phyloP scores from a whole-genome alignment of 2,113 vertebrate species.

The Prinia subflava region DNA sequence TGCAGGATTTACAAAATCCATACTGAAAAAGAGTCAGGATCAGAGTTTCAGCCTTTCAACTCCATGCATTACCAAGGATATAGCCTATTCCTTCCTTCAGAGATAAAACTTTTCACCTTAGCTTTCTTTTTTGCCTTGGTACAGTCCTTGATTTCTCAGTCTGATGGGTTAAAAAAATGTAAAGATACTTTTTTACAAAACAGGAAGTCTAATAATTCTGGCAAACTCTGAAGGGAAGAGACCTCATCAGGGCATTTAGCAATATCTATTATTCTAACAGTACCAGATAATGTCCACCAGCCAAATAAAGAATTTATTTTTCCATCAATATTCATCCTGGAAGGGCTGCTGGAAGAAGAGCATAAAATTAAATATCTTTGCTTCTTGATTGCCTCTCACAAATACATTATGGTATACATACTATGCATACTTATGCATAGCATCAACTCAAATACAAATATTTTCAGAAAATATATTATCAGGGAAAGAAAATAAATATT shows the following conservation, averaged over 20 bases:
- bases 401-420: background rate
- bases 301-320: slow-evolving; percentile 14
- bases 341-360: background rate
- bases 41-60: background rate
- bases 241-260: background rate
- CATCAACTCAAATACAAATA: background rate
- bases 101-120: background rate
- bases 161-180: background rate
- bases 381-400: slow-evolving; percentile 22
- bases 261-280: background rate
- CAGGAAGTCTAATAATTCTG: background rate
- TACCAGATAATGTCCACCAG: background rate
- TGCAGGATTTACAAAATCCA: background rate
- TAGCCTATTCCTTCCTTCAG: background rate
- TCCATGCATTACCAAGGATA: background rate
- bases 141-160: background rate
- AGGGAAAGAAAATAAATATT: background rate
- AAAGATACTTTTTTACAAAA: background rate
- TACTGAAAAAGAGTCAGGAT: background rate
- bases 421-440: too few relatives aligned
- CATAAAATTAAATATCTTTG: slow-evolving; percentile 24
- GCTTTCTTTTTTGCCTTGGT: background rate
- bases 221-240: background rate
- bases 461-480: slow-evolving; percentile 11
- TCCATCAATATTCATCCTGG: slow-evolving; percentile 12